A percentile compares a stretch with the other conserved stretches of the same genome.
phyloP scores from a whole-genome alignment of 2,113 vertebrate genomes.

The Rhabdornis inornatus region DNA sequence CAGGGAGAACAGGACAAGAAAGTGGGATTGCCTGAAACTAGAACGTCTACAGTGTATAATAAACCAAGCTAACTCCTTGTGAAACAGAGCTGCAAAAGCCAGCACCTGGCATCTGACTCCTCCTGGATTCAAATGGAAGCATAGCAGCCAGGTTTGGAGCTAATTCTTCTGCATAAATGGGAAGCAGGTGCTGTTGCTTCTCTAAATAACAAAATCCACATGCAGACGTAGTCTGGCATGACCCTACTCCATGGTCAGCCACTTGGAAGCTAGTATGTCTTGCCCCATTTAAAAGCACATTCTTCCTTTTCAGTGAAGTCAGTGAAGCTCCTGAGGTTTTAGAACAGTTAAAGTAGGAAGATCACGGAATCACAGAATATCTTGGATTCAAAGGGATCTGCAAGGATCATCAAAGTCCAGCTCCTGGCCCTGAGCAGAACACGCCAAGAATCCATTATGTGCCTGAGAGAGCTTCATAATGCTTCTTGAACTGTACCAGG shows the following conservation, averaged over 20 bases:
- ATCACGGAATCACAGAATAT: background rate
- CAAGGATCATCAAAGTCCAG: background rate
- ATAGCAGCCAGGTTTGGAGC: background rate
- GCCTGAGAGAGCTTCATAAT: background rate
- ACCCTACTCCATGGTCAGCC: background rate
- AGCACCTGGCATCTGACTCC: background rate
- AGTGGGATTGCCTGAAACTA: background rate
- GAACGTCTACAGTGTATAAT: background rate
- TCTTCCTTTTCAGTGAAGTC: background rate
- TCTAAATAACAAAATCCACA: background rate
- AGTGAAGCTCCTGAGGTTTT: background rate
- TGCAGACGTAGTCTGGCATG: background rate
- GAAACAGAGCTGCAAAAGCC: background rate
- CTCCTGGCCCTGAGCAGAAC: background rate
- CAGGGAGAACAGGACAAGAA: background rate
- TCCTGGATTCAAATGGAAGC: background rate
- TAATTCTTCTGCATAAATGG: background rate
- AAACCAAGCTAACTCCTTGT: background rate
- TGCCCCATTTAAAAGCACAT: background rate
- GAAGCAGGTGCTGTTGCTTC: background rate
- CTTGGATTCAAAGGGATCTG: accelerated
- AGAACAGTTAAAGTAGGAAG: background rate
- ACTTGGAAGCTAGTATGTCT: background rate
- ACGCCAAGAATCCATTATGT: background rate
- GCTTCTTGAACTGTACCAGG: background rate